phyloP scores from a whole-genome alignment of 1,140 invertebrate genomes.

The Diorhabda elongata region DNA sequence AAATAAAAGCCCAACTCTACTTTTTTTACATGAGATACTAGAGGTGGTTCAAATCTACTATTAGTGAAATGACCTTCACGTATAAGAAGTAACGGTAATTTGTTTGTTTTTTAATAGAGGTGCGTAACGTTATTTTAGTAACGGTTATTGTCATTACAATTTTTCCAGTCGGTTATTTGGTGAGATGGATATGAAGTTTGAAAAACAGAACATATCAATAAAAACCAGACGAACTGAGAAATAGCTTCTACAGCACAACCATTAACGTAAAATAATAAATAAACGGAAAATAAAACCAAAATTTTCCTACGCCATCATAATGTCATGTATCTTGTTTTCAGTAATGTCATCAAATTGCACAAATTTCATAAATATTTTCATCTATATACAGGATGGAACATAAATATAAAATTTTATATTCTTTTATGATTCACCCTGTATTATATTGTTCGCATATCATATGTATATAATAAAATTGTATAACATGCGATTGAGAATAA shows the following conservation, averaged over 20 bases:
- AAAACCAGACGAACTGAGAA: conserved; percentile 35
- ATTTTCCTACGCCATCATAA: conserved; percentile 42
- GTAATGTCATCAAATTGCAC: conserved; percentile 42
- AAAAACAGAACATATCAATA: conserved; percentile 34
- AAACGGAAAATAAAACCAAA: conserved; percentile 25
- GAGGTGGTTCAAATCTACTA: no score
- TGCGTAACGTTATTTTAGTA: not conserved
- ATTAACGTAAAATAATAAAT: conserved; percentile 32
- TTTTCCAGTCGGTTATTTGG: conserved; percentile 7
- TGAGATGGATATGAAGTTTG: conserved; percentile 40
- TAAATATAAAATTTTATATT: conserved; percentile 16
- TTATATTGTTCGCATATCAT: conserved; percentile 39
- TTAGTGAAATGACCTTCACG: no score
- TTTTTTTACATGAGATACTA: no score
- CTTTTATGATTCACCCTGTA: not conserved
- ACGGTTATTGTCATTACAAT: not conserved
- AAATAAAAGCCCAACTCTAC: no score
- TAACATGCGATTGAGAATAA: not conserved
- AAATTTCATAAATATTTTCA: conserved; percentile 30
- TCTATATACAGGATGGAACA: conserved; percentile 32
- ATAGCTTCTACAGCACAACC: conserved; percentile 43
- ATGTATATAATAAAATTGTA: conserved; percentile 36
- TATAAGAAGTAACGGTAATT: no score
- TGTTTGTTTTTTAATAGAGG: no score
- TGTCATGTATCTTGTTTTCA: conserved; percentile 39